phyloP scores from a whole-genome alignment of 2,113 vertebrate species.

The Toxostoma redivivum region DNA sequence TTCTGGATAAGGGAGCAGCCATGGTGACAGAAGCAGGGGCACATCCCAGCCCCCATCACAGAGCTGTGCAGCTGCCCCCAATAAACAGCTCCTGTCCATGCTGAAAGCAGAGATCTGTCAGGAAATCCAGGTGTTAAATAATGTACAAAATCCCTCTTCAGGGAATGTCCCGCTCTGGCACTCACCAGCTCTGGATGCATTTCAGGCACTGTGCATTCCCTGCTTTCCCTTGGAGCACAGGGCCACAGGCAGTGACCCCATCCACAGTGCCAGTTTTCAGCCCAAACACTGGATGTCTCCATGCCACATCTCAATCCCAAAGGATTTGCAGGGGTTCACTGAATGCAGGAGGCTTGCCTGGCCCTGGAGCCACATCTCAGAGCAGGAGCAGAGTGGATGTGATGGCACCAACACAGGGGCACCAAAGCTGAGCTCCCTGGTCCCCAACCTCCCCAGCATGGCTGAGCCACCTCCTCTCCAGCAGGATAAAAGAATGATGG shows the following conservation, averaged over 20 bases:
- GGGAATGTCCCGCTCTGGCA: neutral
- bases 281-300: rapidly evolving
- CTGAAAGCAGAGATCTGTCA: neutral
- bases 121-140: neutral
- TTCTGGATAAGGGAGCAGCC: neutral
- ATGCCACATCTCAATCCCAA: rapidly evolving
- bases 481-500: neutral
- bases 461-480: neutral
- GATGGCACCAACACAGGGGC: rapidly evolving
- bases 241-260: neutral
- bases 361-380: neutral
- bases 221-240: neutral
- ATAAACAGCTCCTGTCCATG: neutral
- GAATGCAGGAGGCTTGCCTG: rapidly evolving
- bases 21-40: neutral
- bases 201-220: neutral
- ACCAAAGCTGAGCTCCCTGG: rapidly evolving
- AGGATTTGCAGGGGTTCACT: rapidly evolving
- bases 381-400: rapidly evolving
- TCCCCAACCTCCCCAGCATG: neutral
- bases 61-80: neutral
- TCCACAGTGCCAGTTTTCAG: rapidly evolving
- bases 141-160: neutral
- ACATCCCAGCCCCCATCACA: neutral
- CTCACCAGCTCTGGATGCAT: rapidly evolving